Evolutionary conservation across 1,140 invertebrate genomes (phyloP), one percentile per base, ranked within the genome.

Genomic region (Copidosoma floridanum): DNA sequence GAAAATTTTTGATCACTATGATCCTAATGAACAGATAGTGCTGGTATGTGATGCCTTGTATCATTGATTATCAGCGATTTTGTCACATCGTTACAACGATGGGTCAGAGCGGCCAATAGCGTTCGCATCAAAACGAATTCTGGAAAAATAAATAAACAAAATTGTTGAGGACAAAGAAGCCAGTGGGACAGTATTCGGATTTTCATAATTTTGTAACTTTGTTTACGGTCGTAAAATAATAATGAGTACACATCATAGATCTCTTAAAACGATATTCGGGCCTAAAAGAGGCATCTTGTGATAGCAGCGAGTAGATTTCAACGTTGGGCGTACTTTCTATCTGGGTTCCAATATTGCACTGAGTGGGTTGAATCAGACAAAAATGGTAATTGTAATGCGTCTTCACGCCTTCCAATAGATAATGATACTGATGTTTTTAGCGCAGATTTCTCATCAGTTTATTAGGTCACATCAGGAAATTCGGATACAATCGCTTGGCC

Each of bases 1-100:
- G 12, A 29, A 52, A 44, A 57, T 69, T 16, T 60, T 72, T 10
- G 59, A 43, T 5, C 65, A 69, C 50, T 71, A 61, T 40, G 40
- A 72, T 38, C 66, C 65, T 12, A 47, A 63, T 10, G 11, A 62
- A 46, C 53, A 65, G 23, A 47, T 70, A 32, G 35, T 60, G n/a
- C 40, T 68, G 32, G 63, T 53, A 12, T 63, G 57, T 48, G 48
- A 71, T 46, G 65, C 65, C 3, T 64, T 48, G 35, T 8, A 29
- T 11, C 47, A 54, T 29, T 61, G 60, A 3, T 23, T 61, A 24
- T 43, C 56, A 32, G 14, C 35, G 8, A 53, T 38, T 7, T 41
- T 53, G 16, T 40, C 35, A 12, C 35, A 53, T 27, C 35, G 21
- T 21, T 52, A 52, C 38, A 23, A 52, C 6, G 48, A 52, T 26